Evolutionary conservation across 2,888 invertebrate genomes (phyloP), one percentile per base, ranked within the genome.

Genomic region (Agonum fuliginosum): DNA sequence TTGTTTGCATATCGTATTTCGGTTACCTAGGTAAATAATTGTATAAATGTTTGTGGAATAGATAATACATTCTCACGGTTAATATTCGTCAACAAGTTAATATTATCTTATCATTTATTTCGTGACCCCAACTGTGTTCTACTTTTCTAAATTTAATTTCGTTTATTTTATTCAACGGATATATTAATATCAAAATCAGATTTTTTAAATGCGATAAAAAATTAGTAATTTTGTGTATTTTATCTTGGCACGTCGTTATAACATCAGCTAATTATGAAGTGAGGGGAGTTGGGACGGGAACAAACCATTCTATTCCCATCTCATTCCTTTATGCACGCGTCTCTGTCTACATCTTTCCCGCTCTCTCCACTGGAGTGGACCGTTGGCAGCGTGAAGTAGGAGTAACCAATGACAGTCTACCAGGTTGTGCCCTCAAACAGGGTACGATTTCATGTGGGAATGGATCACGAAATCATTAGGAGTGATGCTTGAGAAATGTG

Each of bases 391-490:
- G 27, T 54, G 27, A 54, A 77, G 77, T 77, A 77, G 77, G 70
- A 77, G 77, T 77, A 70, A 70, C 77, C 77, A 77, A 77, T 77
- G 70, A 77, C 69, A 70, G 27, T 51, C 58, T 12, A 70, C 41
- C 70, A 77, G 77, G 54, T 69, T 77, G 24, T 77, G 70, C 77
- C 77, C 77, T 77, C 77, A 41, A 77, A 77, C 77, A 70, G 77
- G 77, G 77, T 54, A 76, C 74, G 22, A 46, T 51, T 48, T 24
- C 24, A 70, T 77, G 77, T 70, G 54, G 77, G 77, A 75, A 75
- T 75, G 72, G 77, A 70, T 73, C 58, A 54, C 30, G 72, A 78
- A 69, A 78, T 67, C 72, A 78, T 75, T 73, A 72, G 43, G 54
- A 27, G 22, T 48, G 54, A 48, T 67, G 51, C 78, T 67, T 62